Evolutionary conservation across 2,888 invertebrate species (phyloP).

Genomic region (Ophonus ardosiacus): DNA sequence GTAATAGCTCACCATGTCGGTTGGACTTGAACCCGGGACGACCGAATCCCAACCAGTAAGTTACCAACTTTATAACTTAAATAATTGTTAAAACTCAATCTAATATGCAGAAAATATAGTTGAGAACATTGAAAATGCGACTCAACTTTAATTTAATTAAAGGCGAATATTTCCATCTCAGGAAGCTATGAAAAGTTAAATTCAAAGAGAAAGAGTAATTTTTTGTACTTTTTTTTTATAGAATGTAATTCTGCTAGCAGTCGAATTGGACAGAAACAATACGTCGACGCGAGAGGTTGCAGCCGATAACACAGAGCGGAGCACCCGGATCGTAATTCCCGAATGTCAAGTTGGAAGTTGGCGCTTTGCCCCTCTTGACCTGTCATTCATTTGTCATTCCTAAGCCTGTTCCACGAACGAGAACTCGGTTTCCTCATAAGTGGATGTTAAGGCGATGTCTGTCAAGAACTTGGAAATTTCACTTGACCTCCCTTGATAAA

Average conservation of each 20-base stretch:
- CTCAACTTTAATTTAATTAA: too few relatives aligned
- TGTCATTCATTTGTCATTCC: conserved; percentile 47
- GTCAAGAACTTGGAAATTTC: conserved; percentile 40
- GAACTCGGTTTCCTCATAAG: conserved; percentile 34
- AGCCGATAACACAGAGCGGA: conserved; percentile 23
- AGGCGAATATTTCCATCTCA: too few relatives aligned
- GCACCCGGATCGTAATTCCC: conserved; percentile 21
- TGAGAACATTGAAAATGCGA: too few relatives aligned
- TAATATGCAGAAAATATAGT: too few relatives aligned
- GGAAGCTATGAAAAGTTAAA: neutral
- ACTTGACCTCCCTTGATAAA: conserved; percentile 35
- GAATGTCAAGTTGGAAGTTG: conserved; percentile 43
- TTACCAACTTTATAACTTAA: too few relatives aligned
- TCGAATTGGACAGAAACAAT: conserved; percentile 17
- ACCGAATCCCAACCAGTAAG: too few relatives aligned
- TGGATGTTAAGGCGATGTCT: conserved; percentile 40
- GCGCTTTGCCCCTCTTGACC: conserved; percentile 29
- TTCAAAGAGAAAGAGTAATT: neutral
- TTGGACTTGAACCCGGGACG: too few relatives aligned
- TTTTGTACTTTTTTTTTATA: neutral
- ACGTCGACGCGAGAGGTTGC: conserved; percentile 34
- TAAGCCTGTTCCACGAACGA: conserved; percentile 29
- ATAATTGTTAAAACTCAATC: too few relatives aligned
- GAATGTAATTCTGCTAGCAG: neutral
- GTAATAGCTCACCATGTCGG: too few relatives aligned